Percentiles rank a stretch among this genome's conserved stretches.
Evolutionary conservation across 1,140 invertebrate genomes (phyloP).

Genomic region (Microvelia longipes): DNA sequence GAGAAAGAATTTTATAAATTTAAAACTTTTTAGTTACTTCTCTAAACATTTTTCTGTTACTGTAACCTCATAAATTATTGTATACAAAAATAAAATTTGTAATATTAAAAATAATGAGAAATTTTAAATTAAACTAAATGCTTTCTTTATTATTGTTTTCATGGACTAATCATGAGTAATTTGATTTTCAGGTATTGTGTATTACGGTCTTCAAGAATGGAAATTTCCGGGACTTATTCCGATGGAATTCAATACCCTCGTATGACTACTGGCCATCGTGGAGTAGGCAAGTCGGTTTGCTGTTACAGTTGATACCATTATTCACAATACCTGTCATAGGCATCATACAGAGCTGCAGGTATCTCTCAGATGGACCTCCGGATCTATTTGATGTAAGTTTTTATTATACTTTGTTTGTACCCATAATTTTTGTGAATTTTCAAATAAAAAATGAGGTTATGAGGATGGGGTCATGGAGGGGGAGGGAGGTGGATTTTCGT

Average conservation of each 20-base stretch:
- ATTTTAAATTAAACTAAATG: no score
- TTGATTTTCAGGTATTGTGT: conserved; percentile 52
- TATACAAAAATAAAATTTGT: no score
- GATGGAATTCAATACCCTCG: conserved; percentile 40
- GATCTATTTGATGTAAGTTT: conserved; percentile 68
- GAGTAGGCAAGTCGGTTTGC: conserved; percentile 56
- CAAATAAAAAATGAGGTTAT: neutral
- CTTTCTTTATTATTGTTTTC: no score
- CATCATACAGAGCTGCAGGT: conserved; percentile 66
- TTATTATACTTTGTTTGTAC: no score
- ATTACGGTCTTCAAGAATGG: conserved; percentile 61
- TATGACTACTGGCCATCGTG: conserved; percentile 56
- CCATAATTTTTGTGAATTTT: neutral
- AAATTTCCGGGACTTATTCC: conserved; percentile 53
- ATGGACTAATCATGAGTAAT: no score
- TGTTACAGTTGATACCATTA: conserved; percentile 59
- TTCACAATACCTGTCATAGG: conserved; percentile 58
- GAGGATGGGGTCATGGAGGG: no score
- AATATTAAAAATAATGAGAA: no score
- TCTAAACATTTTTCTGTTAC: no score
- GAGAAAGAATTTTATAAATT: no score
- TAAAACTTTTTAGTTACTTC: no score
- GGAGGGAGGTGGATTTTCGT: neutral
- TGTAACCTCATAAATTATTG: no score
- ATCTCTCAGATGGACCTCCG: conserved; percentile 60